Evolutionary conservation across 1,140 invertebrate species (phyloP).

Genomic region (Parasteatoda tepidariorum): DNA sequence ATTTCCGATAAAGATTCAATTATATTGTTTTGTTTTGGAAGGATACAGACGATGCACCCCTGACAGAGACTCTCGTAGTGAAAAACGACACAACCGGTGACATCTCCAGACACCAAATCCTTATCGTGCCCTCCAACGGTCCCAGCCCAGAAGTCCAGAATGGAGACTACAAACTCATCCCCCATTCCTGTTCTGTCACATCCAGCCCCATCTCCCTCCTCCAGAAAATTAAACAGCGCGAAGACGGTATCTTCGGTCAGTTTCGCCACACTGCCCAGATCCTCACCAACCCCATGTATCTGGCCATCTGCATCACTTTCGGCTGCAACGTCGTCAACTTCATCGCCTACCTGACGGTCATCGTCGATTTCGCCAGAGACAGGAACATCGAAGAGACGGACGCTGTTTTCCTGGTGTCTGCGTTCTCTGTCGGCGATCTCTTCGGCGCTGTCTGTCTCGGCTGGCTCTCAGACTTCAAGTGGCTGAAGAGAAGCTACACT

Average conservation of each 20-base stretch:
- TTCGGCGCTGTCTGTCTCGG: conserved; percentile 61
- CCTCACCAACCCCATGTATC: conserved; percentile 35
- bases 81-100: conserved; percentile 28
- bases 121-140: background rate
- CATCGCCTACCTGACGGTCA: conserved; percentile 60
- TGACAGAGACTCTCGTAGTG: conserved; percentile 22
- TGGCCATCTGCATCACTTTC: conserved; percentile 53
- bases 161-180: conserved; percentile 28
- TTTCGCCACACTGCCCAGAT: conserved; percentile 57
- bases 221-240: conserved; percentile 46
- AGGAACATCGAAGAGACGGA: conserved; percentile 37
- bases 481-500: conserved; percentile 46
- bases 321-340: conserved; percentile 56
- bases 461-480: conserved; percentile 58
- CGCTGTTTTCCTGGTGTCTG: conserved; percentile 60
- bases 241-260: conserved; percentile 49
- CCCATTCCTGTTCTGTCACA: background rate
- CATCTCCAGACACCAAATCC: conserved; percentile 35
- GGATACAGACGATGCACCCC: conserved; percentile 1
- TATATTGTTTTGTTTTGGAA: background rate
- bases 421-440: conserved; percentile 63
- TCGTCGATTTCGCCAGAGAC: conserved; percentile 63
- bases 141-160: conserved; percentile 6
- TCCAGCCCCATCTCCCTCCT: conserved; percentile 19
- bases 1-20: too few species aligned